Conservation (phyloP, 2,113 vertebrate genomes). For the Oncorhynchus tshawytscha region DNA sequence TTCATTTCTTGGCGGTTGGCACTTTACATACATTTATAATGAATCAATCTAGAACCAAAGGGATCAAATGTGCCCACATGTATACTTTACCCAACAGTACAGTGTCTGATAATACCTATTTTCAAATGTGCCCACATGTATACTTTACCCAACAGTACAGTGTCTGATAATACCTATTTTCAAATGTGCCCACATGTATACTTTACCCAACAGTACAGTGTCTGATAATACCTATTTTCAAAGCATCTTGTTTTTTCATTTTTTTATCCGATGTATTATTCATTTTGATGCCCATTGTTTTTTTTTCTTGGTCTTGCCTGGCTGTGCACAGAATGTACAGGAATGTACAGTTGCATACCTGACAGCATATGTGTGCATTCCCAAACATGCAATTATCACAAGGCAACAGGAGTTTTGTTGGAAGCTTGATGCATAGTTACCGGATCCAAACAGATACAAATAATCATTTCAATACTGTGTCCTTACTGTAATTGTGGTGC, state of each 20-base stretch:
- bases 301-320: background rate
- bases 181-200: background rate
- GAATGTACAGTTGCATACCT: constrained; percentile 38
- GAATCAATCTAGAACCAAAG: constrained; percentile 17
- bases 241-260: background rate
- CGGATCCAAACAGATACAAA: constrained; percentile 68
- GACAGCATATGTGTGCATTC: constrained; percentile 2
- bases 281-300: background rate
- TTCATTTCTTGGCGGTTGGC: constrained; percentile 10
- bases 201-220: background rate
- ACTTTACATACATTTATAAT: constrained; percentile 18
- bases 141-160: background rate
- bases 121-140: background rate
- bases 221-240: constrained; percentile 13
- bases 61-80: constrained; percentile 1
- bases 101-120: constrained; percentile 11
- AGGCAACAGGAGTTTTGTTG: constrained; percentile 12
- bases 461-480: constrained; percentile 60
- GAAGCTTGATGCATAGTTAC: constrained; percentile 64
- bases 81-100: background rate
- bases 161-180: constrained; percentile 10
- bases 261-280: no score
- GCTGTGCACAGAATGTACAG: constrained; percentile 38
- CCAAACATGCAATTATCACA: constrained; percentile 57
- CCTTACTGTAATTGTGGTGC: constrained; percentile 46